These are phyloP conservation scores for Chrysomallon squamiferum DNA, from an alignment of 1,140 invertebrate species.

Conservation along the genomic window DNA sequence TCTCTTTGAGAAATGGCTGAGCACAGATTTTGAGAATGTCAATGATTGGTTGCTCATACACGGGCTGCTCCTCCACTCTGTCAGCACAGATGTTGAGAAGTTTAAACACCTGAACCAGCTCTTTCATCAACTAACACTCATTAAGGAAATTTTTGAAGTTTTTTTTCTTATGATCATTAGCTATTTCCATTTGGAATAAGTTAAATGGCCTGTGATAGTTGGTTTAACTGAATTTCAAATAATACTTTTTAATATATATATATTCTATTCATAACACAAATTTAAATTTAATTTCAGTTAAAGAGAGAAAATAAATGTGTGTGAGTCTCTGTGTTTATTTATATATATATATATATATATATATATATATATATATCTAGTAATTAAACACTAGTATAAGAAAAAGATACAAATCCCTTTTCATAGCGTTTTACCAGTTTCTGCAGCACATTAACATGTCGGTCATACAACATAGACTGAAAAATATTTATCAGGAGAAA, in stretches of 20 bases:
- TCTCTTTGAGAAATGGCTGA: conserved; percentile 62
- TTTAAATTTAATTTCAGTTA: too few species aligned
- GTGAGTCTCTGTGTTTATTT: too few species aligned
- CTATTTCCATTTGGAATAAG: too few species aligned
- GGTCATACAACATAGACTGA: conserved; percentile 58
- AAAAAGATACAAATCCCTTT: conserved; percentile 63
- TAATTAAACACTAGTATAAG: too few species aligned
- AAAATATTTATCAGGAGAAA: conserved; percentile 17
- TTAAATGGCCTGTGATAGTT: too few species aligned
- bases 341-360: too few species aligned
- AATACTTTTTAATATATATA: too few species aligned
- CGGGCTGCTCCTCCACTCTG: conserved; percentile 44
- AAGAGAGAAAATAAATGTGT: too few species aligned
- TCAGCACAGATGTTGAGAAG: conserved; percentile 62
- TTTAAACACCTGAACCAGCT: conserved; percentile 60
- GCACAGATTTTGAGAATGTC: conserved; percentile 58
- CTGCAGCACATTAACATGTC: conserved; percentile 59
- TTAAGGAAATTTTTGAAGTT: background rate
- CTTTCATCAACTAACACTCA: conserved; percentile 55
- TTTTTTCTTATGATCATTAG: too few species aligned
- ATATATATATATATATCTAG: too few species aligned
- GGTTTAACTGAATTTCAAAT: too few species aligned
- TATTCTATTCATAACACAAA: too few species aligned
- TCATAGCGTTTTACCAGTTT: conserved; percentile 56
- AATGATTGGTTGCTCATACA: conserved; percentile 57